Percentiles rank a stretch among this genome's conserved stretches.
phyloP scores from a whole-genome alignment of 1,140 invertebrate species.

The Solen grandis region DNA sequence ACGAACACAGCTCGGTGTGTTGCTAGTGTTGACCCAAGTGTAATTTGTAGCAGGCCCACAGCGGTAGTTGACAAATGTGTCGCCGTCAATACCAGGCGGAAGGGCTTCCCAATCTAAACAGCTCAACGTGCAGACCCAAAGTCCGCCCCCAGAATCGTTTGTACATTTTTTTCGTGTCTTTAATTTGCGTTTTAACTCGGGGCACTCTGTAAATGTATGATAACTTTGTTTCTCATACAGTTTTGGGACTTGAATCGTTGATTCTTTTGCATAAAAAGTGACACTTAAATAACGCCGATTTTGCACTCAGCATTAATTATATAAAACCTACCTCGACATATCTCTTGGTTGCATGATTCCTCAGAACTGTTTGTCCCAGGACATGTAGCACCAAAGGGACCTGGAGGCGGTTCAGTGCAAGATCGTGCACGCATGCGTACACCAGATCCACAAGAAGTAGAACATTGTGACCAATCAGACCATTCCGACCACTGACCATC shows the following conservation, averaged over 20 bases:
- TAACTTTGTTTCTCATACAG: too few relatives aligned
- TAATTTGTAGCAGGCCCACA: neutral
- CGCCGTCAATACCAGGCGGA: neutral
- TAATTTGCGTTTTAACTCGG: neutral
- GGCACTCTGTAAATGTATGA: neutral
- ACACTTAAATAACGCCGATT: too few relatives aligned
- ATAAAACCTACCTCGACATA: too few relatives aligned
- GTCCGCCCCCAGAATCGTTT: neutral
- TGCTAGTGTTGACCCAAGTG: neutral
- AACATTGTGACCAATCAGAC: neutral
- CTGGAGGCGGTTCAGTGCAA: neutral
- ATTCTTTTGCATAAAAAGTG: too few relatives aligned
- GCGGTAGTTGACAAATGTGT: neutral
- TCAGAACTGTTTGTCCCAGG: neutral
- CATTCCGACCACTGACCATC: neutral
- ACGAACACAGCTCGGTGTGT: neutral
- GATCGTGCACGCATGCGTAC: neutral
- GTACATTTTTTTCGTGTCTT: neutral
- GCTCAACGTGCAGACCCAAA: neutral
- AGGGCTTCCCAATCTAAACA: neutral
- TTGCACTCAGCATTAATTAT: too few relatives aligned
- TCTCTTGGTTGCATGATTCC: neutral
- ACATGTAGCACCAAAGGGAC: neutral
- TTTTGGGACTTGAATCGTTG: too few relatives aligned
- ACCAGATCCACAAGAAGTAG: neutral